Percentiles rank a stretch among this genome's conserved stretches.
phyloP scores from a whole-genome alignment of 2,888 invertebrate genomes.

The Metellina segmentata region DNA sequence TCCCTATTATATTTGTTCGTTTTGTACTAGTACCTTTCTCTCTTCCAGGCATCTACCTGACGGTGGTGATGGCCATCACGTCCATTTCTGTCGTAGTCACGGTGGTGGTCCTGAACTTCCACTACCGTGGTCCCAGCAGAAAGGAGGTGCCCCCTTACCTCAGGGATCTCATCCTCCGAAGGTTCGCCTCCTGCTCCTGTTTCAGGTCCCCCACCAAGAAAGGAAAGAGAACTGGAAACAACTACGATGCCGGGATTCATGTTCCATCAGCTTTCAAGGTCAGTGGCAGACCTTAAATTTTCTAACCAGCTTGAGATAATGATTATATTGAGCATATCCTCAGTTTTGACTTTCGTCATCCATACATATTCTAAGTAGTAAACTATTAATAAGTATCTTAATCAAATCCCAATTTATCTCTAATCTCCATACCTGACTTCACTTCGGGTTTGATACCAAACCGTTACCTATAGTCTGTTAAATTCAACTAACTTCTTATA shows the following conservation, averaged over 20 bases:
- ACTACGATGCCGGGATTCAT: conserved; percentile 55
- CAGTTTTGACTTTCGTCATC: no score
- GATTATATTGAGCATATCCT: no score
- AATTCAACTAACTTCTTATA: no score
- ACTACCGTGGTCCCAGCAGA: conserved; percentile 83
- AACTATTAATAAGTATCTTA: no score
- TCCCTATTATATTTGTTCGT: no score
- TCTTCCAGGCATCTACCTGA: conserved; percentile 83
- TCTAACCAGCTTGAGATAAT: no score
- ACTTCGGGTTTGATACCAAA: no score
- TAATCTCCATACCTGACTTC: no score
- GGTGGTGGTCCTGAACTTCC: conserved; percentile 84
- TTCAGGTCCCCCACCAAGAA: conserved; percentile 58
- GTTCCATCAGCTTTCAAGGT: conserved; percentile 61
- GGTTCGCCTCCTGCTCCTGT: conserved; percentile 76
- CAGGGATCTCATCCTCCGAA: conserved; percentile 73
- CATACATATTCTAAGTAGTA: no score
- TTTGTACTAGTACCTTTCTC: not conserved
- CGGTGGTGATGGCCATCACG: conserved; percentile 84
- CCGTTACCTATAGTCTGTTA: no score
- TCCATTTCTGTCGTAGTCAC: conserved; percentile 83
- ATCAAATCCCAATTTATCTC: no score
- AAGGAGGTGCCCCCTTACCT: conserved; percentile 83
- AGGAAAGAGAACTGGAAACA: conserved; percentile 3
- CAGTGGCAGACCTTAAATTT: no score